Conservation (phyloP, 2,797 vertebrate genomes). For the Melopsittacus undulatus region DNA sequence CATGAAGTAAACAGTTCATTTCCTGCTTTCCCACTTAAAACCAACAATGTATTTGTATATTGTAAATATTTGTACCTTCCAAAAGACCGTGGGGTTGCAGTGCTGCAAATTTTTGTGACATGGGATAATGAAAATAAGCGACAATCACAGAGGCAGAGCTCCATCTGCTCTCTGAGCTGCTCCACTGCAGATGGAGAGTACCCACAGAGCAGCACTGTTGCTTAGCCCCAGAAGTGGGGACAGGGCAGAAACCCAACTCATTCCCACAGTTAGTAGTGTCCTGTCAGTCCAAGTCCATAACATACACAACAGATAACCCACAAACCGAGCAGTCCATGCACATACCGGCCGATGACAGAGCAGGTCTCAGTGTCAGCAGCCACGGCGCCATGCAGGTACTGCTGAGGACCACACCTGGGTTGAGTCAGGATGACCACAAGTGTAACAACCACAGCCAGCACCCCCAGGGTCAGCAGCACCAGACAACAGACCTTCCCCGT, state of each 20-base stretch:
- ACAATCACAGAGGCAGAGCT: background rate
- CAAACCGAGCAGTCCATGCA: background rate
- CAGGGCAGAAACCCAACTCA: fast-evolving
- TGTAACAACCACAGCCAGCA: background rate
- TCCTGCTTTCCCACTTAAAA: background rate
- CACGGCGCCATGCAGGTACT: slow-evolving; percentile 30
- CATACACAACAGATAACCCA: fast-evolving
- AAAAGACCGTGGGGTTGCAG: background rate
- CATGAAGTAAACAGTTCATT: background rate
- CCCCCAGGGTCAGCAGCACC: background rate
- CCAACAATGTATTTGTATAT: background rate
- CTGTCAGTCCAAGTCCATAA: background rate
- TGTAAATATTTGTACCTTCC: background rate
- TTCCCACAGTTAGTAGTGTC: fast-evolving
- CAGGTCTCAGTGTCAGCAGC: slow-evolving; percentile 62
- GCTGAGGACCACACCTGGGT: background rate
- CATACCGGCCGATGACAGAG: slow-evolving; percentile 55
- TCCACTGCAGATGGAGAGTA: background rate
- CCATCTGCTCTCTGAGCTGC: background rate
- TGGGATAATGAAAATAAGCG: background rate
- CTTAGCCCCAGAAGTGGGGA: background rate
- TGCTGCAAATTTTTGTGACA: background rate
- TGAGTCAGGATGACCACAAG: background rate
- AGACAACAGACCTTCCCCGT: slow-evolving; percentile 29
- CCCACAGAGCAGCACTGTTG: background rate